Evolutionary conservation across 1,140 invertebrate genomes (phyloP), one percentile per base, ranked within the genome.

Genomic region (Liolophura sinensis): DNA sequence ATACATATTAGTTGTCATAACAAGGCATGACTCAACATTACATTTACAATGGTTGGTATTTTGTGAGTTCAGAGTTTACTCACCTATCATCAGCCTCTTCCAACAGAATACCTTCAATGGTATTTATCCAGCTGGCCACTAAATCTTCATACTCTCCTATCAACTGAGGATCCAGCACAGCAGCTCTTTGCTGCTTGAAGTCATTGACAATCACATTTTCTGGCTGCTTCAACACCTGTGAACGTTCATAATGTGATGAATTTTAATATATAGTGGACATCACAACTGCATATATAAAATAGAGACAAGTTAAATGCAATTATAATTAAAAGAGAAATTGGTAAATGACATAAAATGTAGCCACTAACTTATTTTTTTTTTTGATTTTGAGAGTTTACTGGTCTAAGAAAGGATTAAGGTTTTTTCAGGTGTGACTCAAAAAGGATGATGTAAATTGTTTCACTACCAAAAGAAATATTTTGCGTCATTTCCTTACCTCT

Each of bases 71-170:
- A 20, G 9, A 54, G 15, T 18, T 5, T 62, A 25, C n/a, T 48
- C 69, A 84, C 82, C 80, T 81, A 73, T 84, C 83, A 77, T 83
- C 83, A 25, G 77, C 77, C 18, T 77, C 80, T 57, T 84, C 83
- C 56, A 70, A 74, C 9, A 84, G 67, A 58, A 83, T 82, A 22
- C 75, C 69, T 64, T 84, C 83, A 61, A 84, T 85, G 47, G 82
- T 83, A 57, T 72, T 79, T 68, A 85, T 82, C 83, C 83, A 85
- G 61, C 83, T 82, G 57, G 73, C 73, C 9, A 84, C 80, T 51
- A 85, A 72, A 52, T 83, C 78, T 67, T 85, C 83, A 76, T 83
- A 85, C 49, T 83, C 76, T 65, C 68, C 61, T 24, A 85, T 83
- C 25, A 85, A 65, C 31, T 74, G 67, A 27, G 73, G 73, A 65